phyloP scores from a whole-genome alignment of 1,140 invertebrate species.

The Babylonia areolata region DNA sequence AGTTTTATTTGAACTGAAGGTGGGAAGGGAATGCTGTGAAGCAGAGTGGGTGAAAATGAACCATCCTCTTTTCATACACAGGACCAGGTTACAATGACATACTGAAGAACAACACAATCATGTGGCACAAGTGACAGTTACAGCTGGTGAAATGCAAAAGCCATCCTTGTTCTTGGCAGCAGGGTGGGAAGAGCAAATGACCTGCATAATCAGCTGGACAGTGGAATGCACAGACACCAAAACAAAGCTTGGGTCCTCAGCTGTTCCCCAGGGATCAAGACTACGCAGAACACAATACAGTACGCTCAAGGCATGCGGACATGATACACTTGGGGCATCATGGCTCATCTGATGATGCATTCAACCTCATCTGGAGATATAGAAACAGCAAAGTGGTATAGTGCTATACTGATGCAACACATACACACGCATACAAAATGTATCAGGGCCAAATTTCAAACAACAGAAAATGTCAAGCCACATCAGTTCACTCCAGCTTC shows the following conservation, averaged over 20 bases:
- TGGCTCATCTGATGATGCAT: slow-evolving; percentile 36
- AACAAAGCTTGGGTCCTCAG: slow-evolving; percentile 34
- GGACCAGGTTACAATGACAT: no score
- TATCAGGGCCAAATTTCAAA: slow-evolving; percentile 30
- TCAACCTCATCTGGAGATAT: slow-evolving; percentile 30
- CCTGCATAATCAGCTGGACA: slow-evolving; percentile 27
- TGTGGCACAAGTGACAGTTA: no score
- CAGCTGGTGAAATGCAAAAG: slow-evolving; percentile 34
- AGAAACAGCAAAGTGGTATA: slow-evolving; percentile 34
- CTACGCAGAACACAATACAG: slow-evolving; percentile 39
- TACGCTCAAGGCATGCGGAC: slow-evolving; percentile 35
- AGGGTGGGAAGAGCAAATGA: slow-evolving; percentile 35
- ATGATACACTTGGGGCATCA: slow-evolving; percentile 38
- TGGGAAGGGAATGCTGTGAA: no score
- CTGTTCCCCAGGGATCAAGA: slow-evolving; percentile 24
- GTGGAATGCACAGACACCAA: slow-evolving; percentile 37
- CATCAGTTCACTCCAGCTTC: slow-evolving; percentile 31
- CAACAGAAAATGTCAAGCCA: slow-evolving; percentile 38
- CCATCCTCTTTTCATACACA: no score
- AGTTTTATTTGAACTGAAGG: no score
- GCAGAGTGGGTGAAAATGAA: no score
- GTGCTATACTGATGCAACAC: slow-evolving; percentile 38
- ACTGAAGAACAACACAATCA: no score
- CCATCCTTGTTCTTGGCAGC: slow-evolving; percentile 35
- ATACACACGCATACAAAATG: background rate